Conservation (phyloP, 2,797 vertebrate species). For the Discoglossus pictus region DNA sequence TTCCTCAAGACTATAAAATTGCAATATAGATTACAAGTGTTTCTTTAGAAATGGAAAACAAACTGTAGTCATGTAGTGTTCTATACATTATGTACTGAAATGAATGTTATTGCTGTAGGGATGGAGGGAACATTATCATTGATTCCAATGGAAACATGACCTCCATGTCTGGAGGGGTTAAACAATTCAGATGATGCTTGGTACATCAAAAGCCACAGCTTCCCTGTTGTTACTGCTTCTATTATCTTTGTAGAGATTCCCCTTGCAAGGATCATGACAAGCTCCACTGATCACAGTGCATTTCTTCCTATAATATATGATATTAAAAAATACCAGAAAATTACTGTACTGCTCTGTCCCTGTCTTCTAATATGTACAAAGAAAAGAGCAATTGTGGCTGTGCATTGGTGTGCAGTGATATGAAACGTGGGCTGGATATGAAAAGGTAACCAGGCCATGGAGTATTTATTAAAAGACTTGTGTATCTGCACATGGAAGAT, state of each 20-base stretch:
- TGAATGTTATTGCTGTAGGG: no score
- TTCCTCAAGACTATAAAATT: no score
- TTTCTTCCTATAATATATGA: slow-evolving; percentile 65
- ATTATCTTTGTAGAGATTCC: slow-evolving; percentile 65
- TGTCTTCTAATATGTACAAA: slow-evolving; percentile 59
- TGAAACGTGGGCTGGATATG: slow-evolving; percentile 64
- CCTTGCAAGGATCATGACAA: slow-evolving; percentile 60
- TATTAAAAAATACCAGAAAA: slow-evolving; percentile 70
- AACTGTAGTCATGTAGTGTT: no score
- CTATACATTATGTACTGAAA: no score
- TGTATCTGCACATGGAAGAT: slow-evolving; percentile 38
- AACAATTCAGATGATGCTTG: no score
- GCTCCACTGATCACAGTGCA: slow-evolving; percentile 66
- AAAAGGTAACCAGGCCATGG: slow-evolving; percentile 58
- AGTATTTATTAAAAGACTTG: slow-evolving; percentile 60
- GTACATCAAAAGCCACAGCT: no score
- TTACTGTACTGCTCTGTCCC: slow-evolving; percentile 64
- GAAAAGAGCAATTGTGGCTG: slow-evolving; percentile 67
- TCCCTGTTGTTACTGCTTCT: slow-evolving; percentile 9
- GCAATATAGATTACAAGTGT: no score
- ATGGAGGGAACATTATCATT: no score
- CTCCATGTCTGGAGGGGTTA: background rate
- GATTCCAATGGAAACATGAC: no score
- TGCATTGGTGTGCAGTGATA: slow-evolving; percentile 68
- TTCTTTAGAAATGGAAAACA: no score